phyloP scores from a whole-genome alignment of 1,140 invertebrate genomes.

The Bombus haemorrhoidalis region DNA sequence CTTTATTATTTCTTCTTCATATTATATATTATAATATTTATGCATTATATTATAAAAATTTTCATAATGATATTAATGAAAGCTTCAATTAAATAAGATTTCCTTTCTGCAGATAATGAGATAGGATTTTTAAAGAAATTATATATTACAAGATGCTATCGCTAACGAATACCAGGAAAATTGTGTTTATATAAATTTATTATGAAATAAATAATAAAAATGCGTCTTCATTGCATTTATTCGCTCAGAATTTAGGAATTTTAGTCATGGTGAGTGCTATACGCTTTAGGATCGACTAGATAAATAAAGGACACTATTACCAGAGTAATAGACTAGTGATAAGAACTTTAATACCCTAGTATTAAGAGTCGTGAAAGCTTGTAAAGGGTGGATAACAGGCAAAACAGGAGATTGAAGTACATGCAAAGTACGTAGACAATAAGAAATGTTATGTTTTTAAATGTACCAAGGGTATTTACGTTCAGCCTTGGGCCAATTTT shows the following conservation, averaged over 20 bases:
- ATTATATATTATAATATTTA: not conserved
- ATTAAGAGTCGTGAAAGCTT: constrained; percentile 47
- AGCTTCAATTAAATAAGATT: too few species aligned
- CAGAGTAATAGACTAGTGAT: constrained; percentile 56
- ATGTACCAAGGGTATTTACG: not conserved
- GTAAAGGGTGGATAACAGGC: constrained; percentile 16
- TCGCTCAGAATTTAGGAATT: not conserved
- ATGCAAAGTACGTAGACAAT: not conserved
- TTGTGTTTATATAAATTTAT: not conserved
- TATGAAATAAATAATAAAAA: not conserved
- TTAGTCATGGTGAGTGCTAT: not conserved
- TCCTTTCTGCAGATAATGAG: not conserved
- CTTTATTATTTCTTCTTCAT: not conserved
- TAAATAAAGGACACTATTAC: constrained; percentile 57
- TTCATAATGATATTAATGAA: not conserved
- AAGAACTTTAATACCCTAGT: constrained; percentile 57
- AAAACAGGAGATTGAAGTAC: not conserved
- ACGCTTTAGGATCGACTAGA: constrained; percentile 13
- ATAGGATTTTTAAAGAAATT: not conserved
- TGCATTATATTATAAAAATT: not conserved
- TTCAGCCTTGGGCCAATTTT: constrained; percentile 6
- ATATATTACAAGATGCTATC: not conserved
- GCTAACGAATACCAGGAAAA: not conserved
- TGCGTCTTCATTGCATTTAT: not conserved
- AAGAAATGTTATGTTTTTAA: not conserved